Base-by-base conservation (phyloP, 2,888 invertebrate genomes). In the Charanyca ferruginea region DNA sequence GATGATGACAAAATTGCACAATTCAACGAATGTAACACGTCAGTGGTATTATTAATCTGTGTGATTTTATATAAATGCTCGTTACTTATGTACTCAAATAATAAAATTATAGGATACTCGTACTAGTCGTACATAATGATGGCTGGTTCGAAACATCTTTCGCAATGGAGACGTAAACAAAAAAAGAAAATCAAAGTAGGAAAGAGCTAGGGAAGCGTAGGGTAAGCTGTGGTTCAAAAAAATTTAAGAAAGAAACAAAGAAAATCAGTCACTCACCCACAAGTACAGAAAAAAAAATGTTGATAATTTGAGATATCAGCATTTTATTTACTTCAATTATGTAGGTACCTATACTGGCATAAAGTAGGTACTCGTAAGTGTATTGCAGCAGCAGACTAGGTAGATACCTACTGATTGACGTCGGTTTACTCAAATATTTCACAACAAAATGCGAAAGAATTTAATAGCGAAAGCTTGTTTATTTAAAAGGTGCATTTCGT, bases 1-100 rank as follows among this genome's bases (percentile, higher is more conserved):
- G 23, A 44, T 51, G 69, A 55, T 64, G 69, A 41, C 41, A 51
- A 53, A 62, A 48, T 48, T 64, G n/a, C 28, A 32, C 23, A 48
- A 18, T 52, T 53, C 32, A 48, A 60, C 54, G 22, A 68, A 38
- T 42, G 20, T 41, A 3, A 18, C 3, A 44, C 16, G 16, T 65
- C 0, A 42, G 11, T 49, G 28, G 2, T 23, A 38, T 28, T 38
- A 53, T 48, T 18, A 22, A 48, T 42, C 16, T 23, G 28, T 48
- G 13, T 32, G 54, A n/a, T 48, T 6, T 13, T n/a, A 47, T 45
- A 18, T 28, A 13, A 13, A n/a, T n/a, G n/a, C n/a, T n/a, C n/a
- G n/a, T n/a, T 32, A 13, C 5, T n/a, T 22, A n/a, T 5, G 7
- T 32, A 28, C 3, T 53, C 9, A 22, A 32, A 13, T 32, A n/a